A percentile compares a stretch with the other conserved stretches of the same genome.
phyloP scores from a whole-genome alignment of 2,113 vertebrate genomes.

The Salvelinus fontinalis region DNA sequence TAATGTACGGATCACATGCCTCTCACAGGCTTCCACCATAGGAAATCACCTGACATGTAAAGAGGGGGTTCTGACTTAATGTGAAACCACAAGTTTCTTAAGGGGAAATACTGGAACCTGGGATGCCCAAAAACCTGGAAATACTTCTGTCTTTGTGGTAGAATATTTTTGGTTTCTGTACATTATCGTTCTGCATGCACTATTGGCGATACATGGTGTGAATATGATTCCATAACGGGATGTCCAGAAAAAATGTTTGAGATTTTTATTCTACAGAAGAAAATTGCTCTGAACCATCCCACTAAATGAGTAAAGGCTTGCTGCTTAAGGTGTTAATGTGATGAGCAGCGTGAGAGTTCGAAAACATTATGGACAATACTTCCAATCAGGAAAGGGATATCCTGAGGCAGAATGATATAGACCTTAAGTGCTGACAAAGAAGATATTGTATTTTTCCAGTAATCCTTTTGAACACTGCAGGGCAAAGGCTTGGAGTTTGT shows the following conservation, averaged over 20 bases:
- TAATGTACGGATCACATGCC: constrained; percentile 31
- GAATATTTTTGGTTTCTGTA: not conserved
- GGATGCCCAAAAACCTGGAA: not conserved
- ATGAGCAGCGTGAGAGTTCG: constrained; percentile 65
- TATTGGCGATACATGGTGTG: too few species aligned
- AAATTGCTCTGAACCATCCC: constrained; percentile 52
- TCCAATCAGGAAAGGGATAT: constrained; percentile 79
- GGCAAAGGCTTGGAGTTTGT: constrained; percentile 66
- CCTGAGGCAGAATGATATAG: constrained; percentile 78
- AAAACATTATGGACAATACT: constrained; percentile 67
- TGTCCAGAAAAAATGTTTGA: not conserved
- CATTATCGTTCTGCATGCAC: not conserved
- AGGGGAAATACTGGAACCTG: not conserved
- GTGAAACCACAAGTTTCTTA: not conserved
- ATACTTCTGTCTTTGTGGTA: not conserved
- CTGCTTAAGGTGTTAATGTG: constrained; percentile 66
- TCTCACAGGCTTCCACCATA: constrained; percentile 27
- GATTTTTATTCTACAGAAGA: constrained; percentile 12
- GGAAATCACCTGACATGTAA: constrained; percentile 18
- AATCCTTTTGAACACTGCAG: constrained; percentile 66
- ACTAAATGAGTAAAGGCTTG: constrained; percentile 39
- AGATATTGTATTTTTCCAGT: constrained; percentile 78
- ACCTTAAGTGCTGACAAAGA: constrained; percentile 82
- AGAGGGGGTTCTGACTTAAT: not conserved
- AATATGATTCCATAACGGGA: not conserved